These are phyloP conservation scores for Balaenoptera acutorostrata DNA, from an alignment of 2,113 vertebrate genomes.

Conservation along the genomic window DNA sequence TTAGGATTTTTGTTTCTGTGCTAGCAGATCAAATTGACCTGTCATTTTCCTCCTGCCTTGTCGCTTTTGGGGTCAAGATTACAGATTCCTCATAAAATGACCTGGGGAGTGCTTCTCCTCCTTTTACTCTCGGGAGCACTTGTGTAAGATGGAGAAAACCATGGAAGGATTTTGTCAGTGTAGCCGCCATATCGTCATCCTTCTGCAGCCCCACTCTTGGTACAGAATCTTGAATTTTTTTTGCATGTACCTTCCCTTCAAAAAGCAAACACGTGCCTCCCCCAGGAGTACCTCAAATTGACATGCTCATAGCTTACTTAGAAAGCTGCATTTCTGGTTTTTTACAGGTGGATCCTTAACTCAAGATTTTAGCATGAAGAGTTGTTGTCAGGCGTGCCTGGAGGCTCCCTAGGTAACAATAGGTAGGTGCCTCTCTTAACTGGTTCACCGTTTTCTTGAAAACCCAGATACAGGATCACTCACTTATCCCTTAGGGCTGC, in stretches of 20 bases:
- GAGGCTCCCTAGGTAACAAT: not conserved
- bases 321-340: not conserved
- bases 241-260: not conserved
- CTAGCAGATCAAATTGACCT: not conserved
- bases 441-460: not conserved
- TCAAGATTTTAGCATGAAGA: not conserved
- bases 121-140: not conserved
- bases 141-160: not conserved
- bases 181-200: not conserved
- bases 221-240: not conserved
- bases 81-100: not conserved
- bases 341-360: not conserved
- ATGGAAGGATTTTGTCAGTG: not conserved
- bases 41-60: not conserved
- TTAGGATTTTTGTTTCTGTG: not conserved
- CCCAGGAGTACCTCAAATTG: not conserved
- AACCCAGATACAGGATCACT: not conserved
- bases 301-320: not conserved
- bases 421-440: not conserved
- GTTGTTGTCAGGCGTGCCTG: not conserved
- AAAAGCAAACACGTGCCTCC: not conserved
- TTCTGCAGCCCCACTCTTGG: not conserved
- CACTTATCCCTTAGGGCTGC: fast-evolving
- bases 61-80: not conserved
- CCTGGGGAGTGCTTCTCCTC: not conserved